Evolutionary conservation across 1,140 invertebrate genomes (phyloP).

Genomic region (Diorhabda sublineata): DNA sequence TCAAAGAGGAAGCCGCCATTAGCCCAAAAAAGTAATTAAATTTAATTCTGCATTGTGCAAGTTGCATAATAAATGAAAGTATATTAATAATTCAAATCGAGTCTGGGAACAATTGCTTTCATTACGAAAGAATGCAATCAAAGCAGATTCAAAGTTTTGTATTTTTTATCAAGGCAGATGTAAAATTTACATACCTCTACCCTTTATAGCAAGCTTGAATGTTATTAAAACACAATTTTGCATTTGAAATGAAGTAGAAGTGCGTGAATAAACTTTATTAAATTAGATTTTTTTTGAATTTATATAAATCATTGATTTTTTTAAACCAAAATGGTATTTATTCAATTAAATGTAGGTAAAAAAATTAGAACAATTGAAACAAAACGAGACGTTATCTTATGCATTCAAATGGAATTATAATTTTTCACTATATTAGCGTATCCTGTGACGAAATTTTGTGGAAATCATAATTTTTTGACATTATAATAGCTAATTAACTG

Average conservation of each 20-base stretch:
- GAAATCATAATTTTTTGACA: too few relatives aligned
- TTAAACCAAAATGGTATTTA: too few relatives aligned
- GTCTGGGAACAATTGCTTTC: constrained; percentile 10
- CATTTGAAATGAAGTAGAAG: constrained; percentile 5
- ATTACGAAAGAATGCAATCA: constrained; percentile 10
- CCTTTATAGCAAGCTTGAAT: constrained; percentile 4
- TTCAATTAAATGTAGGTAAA: too few relatives aligned
- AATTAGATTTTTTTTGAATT: background rate
- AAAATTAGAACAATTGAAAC: too few relatives aligned
- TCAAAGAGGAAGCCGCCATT: background rate
- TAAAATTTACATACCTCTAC: constrained; percentile 13
- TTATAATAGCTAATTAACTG: too few relatives aligned
- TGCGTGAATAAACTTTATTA: constrained; percentile 8
- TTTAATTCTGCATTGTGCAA: background rate
- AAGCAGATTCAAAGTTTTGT: constrained; percentile 7
- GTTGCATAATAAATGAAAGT: constrained; percentile 4
- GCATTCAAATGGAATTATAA: too few relatives aligned
- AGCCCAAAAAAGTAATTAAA: constrained; percentile 1
- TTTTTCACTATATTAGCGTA: too few relatives aligned
- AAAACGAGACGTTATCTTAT: too few relatives aligned
- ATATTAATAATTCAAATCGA: constrained; percentile 3
- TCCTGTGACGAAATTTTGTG: too few relatives aligned
- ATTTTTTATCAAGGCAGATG: constrained; percentile 9
- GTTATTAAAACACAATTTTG: constrained; percentile 13
- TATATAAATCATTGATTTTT: too few relatives aligned